phyloP scores from a whole-genome alignment of 1,140 invertebrate species.

The Parapsyche elsis region DNA sequence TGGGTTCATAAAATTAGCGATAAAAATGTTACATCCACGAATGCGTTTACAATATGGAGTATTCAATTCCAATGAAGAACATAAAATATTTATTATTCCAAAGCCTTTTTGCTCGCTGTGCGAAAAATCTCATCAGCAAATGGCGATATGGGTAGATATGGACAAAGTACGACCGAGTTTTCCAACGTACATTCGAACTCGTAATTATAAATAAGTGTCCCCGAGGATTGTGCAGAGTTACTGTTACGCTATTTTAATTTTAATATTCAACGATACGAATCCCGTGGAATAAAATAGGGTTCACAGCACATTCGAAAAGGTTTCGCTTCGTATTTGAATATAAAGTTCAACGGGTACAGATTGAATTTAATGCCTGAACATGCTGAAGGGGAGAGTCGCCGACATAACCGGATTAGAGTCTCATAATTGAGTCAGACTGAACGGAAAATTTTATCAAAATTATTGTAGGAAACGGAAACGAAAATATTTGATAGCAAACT shows the following conservation, averaged over 20 bases:
- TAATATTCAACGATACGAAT: slow-evolving; percentile 2
- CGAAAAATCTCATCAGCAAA: no score
- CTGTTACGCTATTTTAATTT: slow-evolving; percentile 8
- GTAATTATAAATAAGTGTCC: slow-evolving; percentile 30
- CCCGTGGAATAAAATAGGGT: neutral
- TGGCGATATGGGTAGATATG: no score
- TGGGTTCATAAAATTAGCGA: no score
- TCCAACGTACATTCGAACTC: neutral
- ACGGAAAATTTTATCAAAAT: slow-evolving; percentile 9
- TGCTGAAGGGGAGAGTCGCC: neutral
- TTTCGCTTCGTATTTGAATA: neutral
- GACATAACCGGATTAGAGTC: slow-evolving; percentile 16
- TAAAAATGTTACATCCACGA: no score
- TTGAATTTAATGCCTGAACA: slow-evolving; percentile 14
- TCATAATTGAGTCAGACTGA: neutral
- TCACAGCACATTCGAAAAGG: neutral
- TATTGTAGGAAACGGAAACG: neutral
- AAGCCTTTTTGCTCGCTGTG: neutral
- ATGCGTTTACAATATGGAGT: no score
- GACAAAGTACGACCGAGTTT: neutral
- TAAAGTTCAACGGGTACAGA: slow-evolving; percentile 10
- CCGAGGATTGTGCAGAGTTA: neutral
- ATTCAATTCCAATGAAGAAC: neutral
- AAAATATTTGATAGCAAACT: neutral
- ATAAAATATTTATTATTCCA: neutral